Conservation (phyloP, 2,113 vertebrate genomes). For the Dicerorhinus sumatrensis region DNA sequence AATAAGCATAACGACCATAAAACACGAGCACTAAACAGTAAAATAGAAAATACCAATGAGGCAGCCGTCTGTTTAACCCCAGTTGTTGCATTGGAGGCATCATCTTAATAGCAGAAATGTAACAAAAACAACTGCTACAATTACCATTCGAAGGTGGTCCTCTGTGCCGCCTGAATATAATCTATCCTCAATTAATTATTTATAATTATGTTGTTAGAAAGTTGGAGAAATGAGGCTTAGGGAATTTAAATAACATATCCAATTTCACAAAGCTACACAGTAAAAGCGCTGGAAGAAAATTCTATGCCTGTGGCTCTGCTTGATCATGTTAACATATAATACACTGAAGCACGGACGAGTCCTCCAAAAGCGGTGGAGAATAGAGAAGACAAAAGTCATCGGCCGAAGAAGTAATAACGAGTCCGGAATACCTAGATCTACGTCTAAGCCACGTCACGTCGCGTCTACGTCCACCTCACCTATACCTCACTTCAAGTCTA, state of each 20-base stretch:
- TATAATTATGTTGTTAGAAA: neutral
- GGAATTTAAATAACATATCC: neutral
- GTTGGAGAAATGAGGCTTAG: neutral
- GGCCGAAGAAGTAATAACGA: accelerated
- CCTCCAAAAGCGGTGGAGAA: neutral
- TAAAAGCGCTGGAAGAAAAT: neutral
- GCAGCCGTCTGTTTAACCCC: neutral
- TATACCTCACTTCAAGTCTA: neutral
- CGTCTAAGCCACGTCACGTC: neutral
- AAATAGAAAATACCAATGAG: neutral
- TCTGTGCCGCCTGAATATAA: neutral
- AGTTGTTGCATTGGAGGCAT: no score
- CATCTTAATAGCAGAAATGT: neutral
- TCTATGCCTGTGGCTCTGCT: neutral
- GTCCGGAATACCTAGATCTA: neutral
- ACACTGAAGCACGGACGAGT: accelerated
- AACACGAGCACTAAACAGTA: neutral
- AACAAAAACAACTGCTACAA: neutral
- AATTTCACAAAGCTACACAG: neutral
- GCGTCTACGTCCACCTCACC: no score
- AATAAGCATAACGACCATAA: neutral
- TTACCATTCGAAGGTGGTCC: neutral
- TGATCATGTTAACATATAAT: neutral
- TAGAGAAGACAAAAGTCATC: neutral
- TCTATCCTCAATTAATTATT: neutral